Base-by-base conservation (phyloP, 1,140 invertebrate genomes). In the Meloidogyne hapla region DNA sequence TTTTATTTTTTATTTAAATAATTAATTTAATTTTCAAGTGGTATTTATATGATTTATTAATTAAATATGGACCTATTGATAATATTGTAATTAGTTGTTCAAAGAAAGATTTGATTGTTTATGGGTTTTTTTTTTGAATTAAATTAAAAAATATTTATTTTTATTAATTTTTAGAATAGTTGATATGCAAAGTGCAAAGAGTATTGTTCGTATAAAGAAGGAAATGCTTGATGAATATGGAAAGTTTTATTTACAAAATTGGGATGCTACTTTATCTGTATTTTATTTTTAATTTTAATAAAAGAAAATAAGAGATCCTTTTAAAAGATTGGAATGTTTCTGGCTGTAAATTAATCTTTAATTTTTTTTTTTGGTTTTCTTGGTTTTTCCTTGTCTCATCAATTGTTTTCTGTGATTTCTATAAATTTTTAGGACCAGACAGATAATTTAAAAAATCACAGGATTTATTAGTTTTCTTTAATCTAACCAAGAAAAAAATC, bases 11-110 rank as follows among this genome's bases (percentile, higher is more conserved):
- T 68, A 9, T 28, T 38, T 25, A n/a, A n/a, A n/a, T n/a, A n/a
- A n/a, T 25, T 18, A 15, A 69, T 38, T 21, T 25, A 18, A 13
- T 45, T 70, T 70, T 33, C 4, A 33, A 70, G 69, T 70, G 69
- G 69, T 45, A 56, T 70, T 61, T 70, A 13, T 70, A 38, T 42
- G 69, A 70, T 42, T 18, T 70, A 26, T 28, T 70, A 18, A 28
- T n/a, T 18, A 70, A 45, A 5, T 45, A 70, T 70, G 69, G 69
- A 26, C 15, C 69, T 8, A 70, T 70, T 18, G 69, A 70, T 2
- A 70, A 70, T 28, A 70, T 70, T 45, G 26, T 8, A 8, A 13
- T 70, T 28, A 45, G 45, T n/a, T 56, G 15, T 18, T 70, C 69
- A 1, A 70, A 70, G n/a, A 45, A 56, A 8, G 48, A 42, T 45